Conservation (phyloP, 1,140 invertebrate species). For the Planococcus citri region DNA sequence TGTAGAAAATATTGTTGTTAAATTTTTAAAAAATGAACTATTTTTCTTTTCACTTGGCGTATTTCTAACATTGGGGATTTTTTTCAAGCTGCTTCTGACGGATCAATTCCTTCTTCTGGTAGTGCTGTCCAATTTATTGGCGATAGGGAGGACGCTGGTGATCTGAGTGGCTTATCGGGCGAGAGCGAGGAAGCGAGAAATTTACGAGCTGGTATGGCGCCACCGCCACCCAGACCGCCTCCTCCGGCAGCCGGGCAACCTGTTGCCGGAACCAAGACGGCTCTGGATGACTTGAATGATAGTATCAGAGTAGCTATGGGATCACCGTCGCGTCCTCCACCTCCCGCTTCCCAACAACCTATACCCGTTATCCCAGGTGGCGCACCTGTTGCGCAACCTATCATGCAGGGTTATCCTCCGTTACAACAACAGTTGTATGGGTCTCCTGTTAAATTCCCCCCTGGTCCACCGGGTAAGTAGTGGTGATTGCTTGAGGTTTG, state of each 20-base stretch:
- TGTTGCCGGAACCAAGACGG: slow-evolving; percentile 41
- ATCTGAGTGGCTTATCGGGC: slow-evolving; percentile 33
- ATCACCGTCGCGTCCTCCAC: slow-evolving; percentile 36
- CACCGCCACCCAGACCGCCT: slow-evolving; percentile 39
- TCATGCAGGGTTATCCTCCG: slow-evolving; percentile 27
- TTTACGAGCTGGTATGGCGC: slow-evolving; percentile 14
- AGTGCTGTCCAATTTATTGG: slow-evolving; percentile 22
- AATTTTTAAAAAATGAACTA: too few relatives aligned
- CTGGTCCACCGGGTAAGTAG: slow-evolving; percentile 17
- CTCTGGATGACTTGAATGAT: slow-evolving; percentile 56
- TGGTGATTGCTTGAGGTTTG: not conserved
- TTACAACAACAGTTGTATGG: slow-evolving; percentile 40
- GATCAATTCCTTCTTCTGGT: slow-evolving; percentile 31
- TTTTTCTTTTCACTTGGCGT: too few relatives aligned
- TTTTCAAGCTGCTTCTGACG: slow-evolving; percentile 31
- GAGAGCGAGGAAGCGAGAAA: slow-evolving; percentile 31
- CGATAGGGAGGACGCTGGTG: slow-evolving; percentile 29
- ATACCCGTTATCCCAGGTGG: slow-evolving; percentile 12
- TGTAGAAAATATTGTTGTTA: too few relatives aligned
- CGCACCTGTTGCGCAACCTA: slow-evolving; percentile 26
- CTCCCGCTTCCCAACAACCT: slow-evolving; percentile 24
- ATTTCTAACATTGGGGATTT: not conserved
- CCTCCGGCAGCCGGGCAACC: slow-evolving; percentile 37
- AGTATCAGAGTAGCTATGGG: slow-evolving; percentile 53
- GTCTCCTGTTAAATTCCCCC: slow-evolving; percentile 45